Percentiles rank a stretch among this genome's conserved stretches.
These are phyloP conservation scores for Pogonomyrmex californicus DNA, from an alignment of 1,140 invertebrate genomes.

Conservation along the genomic window DNA sequence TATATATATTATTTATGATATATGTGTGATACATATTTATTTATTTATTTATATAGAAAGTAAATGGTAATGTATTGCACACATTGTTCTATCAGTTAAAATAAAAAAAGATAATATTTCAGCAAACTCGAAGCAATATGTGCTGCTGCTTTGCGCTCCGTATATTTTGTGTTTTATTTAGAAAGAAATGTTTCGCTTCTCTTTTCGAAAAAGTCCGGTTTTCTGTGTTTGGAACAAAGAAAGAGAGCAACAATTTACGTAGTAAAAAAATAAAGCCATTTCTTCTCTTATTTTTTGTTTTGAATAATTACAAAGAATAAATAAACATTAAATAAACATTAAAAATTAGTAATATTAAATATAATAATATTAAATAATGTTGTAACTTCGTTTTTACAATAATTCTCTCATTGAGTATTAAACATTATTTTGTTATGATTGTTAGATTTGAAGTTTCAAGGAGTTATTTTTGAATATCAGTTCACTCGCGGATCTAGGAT, in stretches of 20 bases:
- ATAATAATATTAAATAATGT: background rate
- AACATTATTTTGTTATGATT: background rate
- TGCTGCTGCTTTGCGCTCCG: background rate
- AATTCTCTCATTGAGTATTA: background rate
- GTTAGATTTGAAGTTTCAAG: slow-evolving; percentile 3
- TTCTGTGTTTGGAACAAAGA: background rate
- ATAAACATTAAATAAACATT: background rate
- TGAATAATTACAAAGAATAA: background rate
- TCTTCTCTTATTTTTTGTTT: background rate
- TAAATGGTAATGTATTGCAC: too few relatives aligned
- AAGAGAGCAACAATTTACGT: background rate
- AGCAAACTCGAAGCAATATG: background rate
- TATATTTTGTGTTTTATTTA: background rate
- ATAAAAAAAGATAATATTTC: background rate
- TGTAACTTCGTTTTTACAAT: background rate
- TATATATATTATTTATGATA: too few relatives aligned
- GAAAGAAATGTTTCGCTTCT: background rate
- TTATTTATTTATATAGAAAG: too few relatives aligned
- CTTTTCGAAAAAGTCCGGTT: background rate
- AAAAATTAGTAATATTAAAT: background rate
- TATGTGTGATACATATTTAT: too few relatives aligned
- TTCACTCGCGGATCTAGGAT: background rate
- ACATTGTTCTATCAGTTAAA: background rate
- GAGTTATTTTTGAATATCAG: background rate
- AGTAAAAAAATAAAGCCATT: background rate